A percentile compares a stretch with the other conserved stretches of the same genome.
Evolutionary conservation across 2,797 vertebrate species (phyloP).

Genomic region (Silurus aristotelis): DNA sequence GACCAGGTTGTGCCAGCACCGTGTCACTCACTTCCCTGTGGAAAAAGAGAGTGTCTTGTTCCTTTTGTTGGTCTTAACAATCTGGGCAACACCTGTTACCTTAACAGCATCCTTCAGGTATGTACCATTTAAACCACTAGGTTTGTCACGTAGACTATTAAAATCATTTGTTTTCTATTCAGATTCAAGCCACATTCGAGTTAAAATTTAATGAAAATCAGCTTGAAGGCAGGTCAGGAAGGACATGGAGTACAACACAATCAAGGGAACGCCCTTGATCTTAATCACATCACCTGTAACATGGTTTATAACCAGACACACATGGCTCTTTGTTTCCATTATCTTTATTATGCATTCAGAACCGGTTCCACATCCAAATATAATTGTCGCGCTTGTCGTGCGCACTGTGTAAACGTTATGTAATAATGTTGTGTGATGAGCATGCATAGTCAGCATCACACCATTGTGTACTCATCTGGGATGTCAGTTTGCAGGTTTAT

Average conservation of each 20-base stretch:
- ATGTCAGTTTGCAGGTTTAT: no score
- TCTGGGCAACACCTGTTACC: slow-evolving; percentile 95
- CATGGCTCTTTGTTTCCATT: background rate
- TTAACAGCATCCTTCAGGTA: slow-evolving; percentile 98
- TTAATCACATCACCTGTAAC: background rate
- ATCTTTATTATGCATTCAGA: background rate
- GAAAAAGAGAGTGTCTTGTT: slow-evolving; percentile 83
- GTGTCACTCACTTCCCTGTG: slow-evolving; percentile 75
- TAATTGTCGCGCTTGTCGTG: background rate
- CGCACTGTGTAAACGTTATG: background rate
- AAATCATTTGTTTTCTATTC: background rate
- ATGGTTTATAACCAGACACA: background rate
- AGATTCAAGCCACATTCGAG: background rate
- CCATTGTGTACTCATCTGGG: background rate
- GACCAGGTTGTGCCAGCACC: slow-evolving; percentile 85
- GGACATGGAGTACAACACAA: background rate
- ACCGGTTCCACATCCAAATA: background rate
- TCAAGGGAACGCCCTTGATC: background rate
- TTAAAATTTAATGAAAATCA: background rate
- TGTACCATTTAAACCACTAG: background rate
- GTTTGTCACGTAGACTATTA: background rate
- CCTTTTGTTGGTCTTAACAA: slow-evolving; percentile 97
- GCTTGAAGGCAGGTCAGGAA: background rate
- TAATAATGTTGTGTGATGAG: background rate
- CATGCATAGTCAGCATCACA: background rate